Conservation (phyloP, 2,113 vertebrate genomes). For the Gobius niger region DNA sequence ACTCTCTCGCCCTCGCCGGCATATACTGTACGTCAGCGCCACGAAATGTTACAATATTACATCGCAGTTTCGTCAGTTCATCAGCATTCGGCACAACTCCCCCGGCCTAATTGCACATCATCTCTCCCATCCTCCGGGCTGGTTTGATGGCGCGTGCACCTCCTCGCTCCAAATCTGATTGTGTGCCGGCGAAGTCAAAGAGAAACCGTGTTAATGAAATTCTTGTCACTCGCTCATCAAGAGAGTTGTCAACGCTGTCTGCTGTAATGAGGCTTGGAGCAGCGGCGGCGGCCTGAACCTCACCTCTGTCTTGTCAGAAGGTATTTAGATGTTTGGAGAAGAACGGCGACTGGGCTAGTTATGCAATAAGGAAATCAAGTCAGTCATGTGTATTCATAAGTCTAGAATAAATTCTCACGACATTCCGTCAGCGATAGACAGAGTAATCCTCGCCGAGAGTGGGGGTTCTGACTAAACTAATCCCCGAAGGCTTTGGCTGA, state of each 20-base stretch:
- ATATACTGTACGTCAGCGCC: slow-evolving; percentile 25
- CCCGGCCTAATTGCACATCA: slow-evolving; percentile 44
- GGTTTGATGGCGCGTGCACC: slow-evolving; percentile 17
- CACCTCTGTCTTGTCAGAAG: slow-evolving; percentile 22
- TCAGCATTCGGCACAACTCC: slow-evolving; percentile 26
- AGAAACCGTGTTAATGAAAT: slow-evolving; percentile 40
- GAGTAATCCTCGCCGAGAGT: neutral
- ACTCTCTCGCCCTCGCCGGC: slow-evolving; percentile 14
- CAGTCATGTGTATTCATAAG: neutral
- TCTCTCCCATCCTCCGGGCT: slow-evolving; percentile 26
- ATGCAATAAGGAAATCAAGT: neutral
- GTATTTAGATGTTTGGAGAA: slow-evolving; percentile 11
- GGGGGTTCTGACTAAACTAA: no score
- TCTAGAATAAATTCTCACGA: neutral
- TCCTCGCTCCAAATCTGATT: slow-evolving; percentile 28
- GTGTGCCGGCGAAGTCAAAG: slow-evolving; percentile 19
- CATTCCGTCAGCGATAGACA: neutral
- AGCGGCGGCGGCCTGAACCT: slow-evolving; percentile 21
- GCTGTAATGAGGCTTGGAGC: slow-evolving; percentile 39
- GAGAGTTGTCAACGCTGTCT: slow-evolving; percentile 18
- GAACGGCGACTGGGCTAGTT: neutral
- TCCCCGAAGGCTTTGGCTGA: no score
- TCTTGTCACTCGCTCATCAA: slow-evolving; percentile 40
- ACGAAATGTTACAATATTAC: slow-evolving; percentile 30
- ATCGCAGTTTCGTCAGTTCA: slow-evolving; percentile 53